Base-by-base conservation (phyloP, 2,888 invertebrate genomes). In the Heliconius cydno region DNA sequence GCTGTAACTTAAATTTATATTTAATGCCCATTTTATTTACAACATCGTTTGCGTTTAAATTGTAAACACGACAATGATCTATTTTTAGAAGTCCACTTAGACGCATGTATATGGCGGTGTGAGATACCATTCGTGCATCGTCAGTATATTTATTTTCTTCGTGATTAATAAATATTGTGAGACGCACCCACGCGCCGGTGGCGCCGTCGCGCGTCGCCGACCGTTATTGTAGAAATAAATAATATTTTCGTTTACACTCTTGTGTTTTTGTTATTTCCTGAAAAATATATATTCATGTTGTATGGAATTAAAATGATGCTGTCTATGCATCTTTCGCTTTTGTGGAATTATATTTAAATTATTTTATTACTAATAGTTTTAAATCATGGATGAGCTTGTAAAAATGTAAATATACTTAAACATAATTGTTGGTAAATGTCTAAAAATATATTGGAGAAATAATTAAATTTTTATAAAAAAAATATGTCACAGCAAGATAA, bases 191-290 rank as follows among this genome's bases (percentile, higher is more conserved):
- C 88, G 91, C 87, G 89, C 85, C 85, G 89, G 87, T 89, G 85
- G 87, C 87, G 87, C 82, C 84, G 84, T 85, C 86, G 85, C 86
- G 86, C 86, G 88, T 88, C 88, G 90, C 86, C 89, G 90, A 88
- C 88, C 92, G 90, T 92, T 93, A 92, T 90, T 92, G 90, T 94
- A 94, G 94, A 93, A 94, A 94, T 94, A 94, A 94, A 94, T 93
- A 93, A 94, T 94, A 94, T 94, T 94, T 94, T 94, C 94, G 94
- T 94, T 94, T 94, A 94, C 89, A 90, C 84, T 86, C 90, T 90
- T 89, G 89, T 87, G 87, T 90, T 89, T 90, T 93, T 90, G 81
- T 34, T 73, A 71, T 67, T 68, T 28, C 60, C 71, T 30, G 25
- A 22, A 65, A 25, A 34, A 28, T 52, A 34, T 34, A 46, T 74